Evolutionary conservation across 1,140 invertebrate species (phyloP).

Genomic region (Diorhabda carinulata): DNA sequence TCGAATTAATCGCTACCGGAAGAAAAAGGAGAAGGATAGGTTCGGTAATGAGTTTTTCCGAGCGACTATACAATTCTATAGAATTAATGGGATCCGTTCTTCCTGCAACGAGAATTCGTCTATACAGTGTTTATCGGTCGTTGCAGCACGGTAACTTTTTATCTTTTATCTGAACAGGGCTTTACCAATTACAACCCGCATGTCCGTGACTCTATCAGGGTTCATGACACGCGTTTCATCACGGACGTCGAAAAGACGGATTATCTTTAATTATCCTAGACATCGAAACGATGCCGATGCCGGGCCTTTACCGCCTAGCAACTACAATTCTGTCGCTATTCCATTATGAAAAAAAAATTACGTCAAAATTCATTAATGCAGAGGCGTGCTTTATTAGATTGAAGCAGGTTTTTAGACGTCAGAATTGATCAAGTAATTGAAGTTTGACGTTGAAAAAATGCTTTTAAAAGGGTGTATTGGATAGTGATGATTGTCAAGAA

Average conservation of each 20-base stretch:
- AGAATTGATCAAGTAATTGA: too few relatives aligned
- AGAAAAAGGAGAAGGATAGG: not conserved
- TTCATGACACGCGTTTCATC: constrained; percentile 30
- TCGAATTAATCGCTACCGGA: not conserved
- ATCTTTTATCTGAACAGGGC: constrained; percentile 18
- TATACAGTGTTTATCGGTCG: constrained; percentile 14
- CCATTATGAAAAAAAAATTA: not conserved
- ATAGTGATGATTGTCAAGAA: too few relatives aligned
- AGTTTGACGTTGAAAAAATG: too few relatives aligned
- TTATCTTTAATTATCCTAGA: constrained; percentile 40
- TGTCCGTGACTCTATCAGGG: constrained; percentile 33
- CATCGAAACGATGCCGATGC: constrained; percentile 32
- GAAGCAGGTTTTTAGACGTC: too few relatives aligned
- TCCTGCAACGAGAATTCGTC: constrained; percentile 8
- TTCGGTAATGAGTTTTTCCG: not conserved
- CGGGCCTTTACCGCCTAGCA: constrained; percentile 20
- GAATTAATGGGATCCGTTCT: constrained; percentile 7
- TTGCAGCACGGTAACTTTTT: constrained; percentile 18
- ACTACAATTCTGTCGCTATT: not conserved
- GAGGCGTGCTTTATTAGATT: not conserved
- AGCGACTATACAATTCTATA: constrained; percentile 2
- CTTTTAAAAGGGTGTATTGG: too few relatives aligned
- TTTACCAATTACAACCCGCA: constrained; percentile 33
- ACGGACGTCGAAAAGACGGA: constrained; percentile 33
- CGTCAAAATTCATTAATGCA: not conserved